Conservation (phyloP, 2,797 vertebrate genomes). For the Anguilla pacifica region DNA sequence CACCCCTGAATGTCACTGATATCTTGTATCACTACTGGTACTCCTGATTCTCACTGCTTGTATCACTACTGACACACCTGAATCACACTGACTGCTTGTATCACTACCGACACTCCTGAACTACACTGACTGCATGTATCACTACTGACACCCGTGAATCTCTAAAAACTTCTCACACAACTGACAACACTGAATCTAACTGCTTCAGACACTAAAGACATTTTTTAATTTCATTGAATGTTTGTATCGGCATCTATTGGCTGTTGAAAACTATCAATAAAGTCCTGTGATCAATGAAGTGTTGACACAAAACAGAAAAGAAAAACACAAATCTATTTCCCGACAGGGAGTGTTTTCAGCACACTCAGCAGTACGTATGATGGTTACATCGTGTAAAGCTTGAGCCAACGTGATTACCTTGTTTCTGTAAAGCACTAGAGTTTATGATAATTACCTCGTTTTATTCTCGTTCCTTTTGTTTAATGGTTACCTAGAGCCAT, state of each 20-base stretch:
- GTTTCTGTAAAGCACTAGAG: background rate
- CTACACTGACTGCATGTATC: background rate
- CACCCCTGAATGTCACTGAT: background rate
- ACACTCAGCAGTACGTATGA: background rate
- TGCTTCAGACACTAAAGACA: too few relatives aligned
- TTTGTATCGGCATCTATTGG: background rate
- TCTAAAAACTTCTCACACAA: background rate
- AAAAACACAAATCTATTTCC: background rate
- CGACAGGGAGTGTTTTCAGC: background rate
- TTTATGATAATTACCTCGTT: constrained; percentile 9
- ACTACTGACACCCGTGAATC: background rate
- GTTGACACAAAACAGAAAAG: background rate
- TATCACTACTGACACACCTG: background rate
- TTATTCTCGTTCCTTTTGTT: background rate
- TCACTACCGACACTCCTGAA: background rate
- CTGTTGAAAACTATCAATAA: background rate
- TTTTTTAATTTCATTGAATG: too few relatives aligned
- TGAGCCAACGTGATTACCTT: constrained; percentile 15
- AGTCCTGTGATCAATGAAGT: background rate
- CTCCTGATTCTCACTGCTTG: background rate
- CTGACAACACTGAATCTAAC: too few relatives aligned
- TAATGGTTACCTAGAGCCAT: background rate
- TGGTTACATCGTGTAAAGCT: background rate
- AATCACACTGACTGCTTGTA: background rate
- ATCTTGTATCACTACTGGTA: background rate